Evolutionary conservation across 37 sponge, comb jelly and placozoan species (phyloP).

Genomic region (Crambe crambe): DNA sequence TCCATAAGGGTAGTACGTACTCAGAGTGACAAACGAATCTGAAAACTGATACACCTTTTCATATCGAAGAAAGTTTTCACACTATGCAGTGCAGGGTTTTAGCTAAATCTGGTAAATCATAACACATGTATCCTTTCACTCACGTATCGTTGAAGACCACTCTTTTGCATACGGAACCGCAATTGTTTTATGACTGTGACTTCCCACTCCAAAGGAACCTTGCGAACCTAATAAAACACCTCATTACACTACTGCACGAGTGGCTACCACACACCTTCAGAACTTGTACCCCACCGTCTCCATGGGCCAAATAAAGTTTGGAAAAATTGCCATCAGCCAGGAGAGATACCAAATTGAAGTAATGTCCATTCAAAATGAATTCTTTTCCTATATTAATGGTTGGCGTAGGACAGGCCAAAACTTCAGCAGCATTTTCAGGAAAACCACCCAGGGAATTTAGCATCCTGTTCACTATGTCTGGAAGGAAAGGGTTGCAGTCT

Average conservation of each 20-base stretch:
- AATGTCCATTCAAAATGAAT: not conserved
- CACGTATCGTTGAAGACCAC: constrained; percentile 5
- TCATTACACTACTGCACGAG: not conserved
- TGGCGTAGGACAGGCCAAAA: not conserved
- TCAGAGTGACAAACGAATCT: constrained; percentile 13
- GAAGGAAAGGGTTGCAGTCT: constrained; percentile 35
- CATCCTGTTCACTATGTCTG: constrained; percentile 42
- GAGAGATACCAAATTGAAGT: not conserved
- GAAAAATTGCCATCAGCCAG: constrained; percentile 41
- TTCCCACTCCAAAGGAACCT: constrained; percentile 48
- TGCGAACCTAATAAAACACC: constrained; percentile 17
- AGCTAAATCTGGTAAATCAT: not conserved
- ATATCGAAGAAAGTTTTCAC: not conserved
- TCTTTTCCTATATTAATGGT: no score
- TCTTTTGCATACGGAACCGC: constrained; percentile 15
- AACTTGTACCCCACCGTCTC: constrained; percentile 4
- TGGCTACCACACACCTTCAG: not conserved
- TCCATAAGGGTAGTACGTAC: constrained; percentile 5
- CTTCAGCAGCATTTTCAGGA: not conserved
- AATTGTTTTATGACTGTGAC: constrained; percentile 32
- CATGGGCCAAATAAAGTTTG: constrained; percentile 8
- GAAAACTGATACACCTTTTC: not conserved
- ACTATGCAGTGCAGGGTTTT: not conserved
- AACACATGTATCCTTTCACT: not conserved
- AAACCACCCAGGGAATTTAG: constrained; percentile 17